These are phyloP conservation scores for Drosophila phalerata DNA, from an alignment of 2,888 invertebrate species.

Conservation along the genomic window DNA sequence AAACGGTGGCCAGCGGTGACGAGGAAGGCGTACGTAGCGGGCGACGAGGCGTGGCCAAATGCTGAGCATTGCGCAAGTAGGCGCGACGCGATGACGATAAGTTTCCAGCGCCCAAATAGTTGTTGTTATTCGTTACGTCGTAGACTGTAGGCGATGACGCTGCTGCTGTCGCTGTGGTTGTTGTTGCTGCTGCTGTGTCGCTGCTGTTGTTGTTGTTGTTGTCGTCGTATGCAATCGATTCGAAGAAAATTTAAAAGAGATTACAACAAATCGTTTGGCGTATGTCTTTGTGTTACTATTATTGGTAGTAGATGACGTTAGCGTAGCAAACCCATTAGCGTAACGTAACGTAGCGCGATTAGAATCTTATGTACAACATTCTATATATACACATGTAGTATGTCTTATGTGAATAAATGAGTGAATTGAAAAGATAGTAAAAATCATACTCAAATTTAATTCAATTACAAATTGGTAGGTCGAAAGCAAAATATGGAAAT, in stretches of 20 bases:
- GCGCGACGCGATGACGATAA: slow-evolving; percentile 74
- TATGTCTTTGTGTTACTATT: slow-evolving; percentile 17
- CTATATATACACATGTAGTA: not conserved
- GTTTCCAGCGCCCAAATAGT: slow-evolving; percentile 63
- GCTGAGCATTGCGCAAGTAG: slow-evolving; percentile 72
- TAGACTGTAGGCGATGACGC: slow-evolving; percentile 38
- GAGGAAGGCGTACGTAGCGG: slow-evolving; percentile 85
- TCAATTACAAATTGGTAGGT: slow-evolving; percentile 14
- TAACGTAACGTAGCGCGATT: slow-evolving; percentile 40
- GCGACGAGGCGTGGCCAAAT: slow-evolving; percentile 82
- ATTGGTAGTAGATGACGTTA: slow-evolving; percentile 20
- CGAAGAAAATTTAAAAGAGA: slow-evolving; percentile 73
- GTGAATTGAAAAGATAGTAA: slow-evolving; percentile 1
- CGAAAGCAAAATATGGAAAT: slow-evolving; percentile 23
- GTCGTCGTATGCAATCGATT: slow-evolving; percentile 71
- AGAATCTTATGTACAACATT: slow-evolving; percentile 14
- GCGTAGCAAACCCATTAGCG: slow-evolving; percentile 41
- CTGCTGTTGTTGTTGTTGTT: slow-evolving; percentile 43
- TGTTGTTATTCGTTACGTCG: slow-evolving; percentile 60
- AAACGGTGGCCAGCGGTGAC: slow-evolving; percentile 83
- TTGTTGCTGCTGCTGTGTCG: slow-evolving; percentile 57
- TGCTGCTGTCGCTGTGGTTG: slow-evolving; percentile 25
- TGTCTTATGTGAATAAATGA: slow-evolving; percentile 5
- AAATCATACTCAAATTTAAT: slow-evolving; percentile 19
- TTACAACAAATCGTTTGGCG: slow-evolving; percentile 66